A percentile compares a stretch with the other conserved stretches of the same genome.
phyloP scores from a whole-genome alignment of 2,113 vertebrate genomes.

The Halcyon senegalensis region DNA sequence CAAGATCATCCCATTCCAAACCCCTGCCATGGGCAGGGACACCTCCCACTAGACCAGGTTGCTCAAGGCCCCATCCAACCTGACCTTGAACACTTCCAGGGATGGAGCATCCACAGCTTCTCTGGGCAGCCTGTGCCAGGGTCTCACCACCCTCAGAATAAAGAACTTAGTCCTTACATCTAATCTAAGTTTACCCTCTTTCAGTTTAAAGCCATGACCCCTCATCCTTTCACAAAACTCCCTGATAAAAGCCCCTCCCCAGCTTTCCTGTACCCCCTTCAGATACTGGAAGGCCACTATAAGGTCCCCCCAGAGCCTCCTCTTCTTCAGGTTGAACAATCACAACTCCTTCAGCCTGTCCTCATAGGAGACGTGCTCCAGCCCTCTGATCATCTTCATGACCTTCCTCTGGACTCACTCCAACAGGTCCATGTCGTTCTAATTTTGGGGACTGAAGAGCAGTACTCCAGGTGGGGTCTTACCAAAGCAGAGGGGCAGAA shows the following conservation, averaged over 20 bases:
- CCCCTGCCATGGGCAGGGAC: not conserved
- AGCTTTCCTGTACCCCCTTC: not conserved
- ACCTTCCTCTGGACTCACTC: not conserved
- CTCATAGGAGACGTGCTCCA: not conserved
- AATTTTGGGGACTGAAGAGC: not conserved
- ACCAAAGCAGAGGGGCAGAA: too few species aligned
- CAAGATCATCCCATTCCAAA: not conserved
- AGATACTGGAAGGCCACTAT: not conserved
- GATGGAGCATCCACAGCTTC: not conserved
- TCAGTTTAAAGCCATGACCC: not conserved
- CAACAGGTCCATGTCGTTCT: not conserved
- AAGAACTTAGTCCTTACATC: not conserved
- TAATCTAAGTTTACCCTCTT: too few species aligned
- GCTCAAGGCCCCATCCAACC: not conserved
- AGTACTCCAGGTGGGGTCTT: not conserved
- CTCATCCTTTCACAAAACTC: not conserved
- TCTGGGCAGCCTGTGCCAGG: not conserved
- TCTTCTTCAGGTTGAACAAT: not conserved
- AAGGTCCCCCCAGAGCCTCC: not conserved
- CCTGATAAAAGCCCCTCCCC: not conserved
- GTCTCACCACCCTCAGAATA: too few species aligned
- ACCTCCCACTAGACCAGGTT: not conserved
- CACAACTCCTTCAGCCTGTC: not conserved
- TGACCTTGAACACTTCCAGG: not conserved
- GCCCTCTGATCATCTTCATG: not conserved